phyloP scores from a whole-genome alignment of 2,113 vertebrate genomes.

The Chlorodrepanis virens region DNA sequence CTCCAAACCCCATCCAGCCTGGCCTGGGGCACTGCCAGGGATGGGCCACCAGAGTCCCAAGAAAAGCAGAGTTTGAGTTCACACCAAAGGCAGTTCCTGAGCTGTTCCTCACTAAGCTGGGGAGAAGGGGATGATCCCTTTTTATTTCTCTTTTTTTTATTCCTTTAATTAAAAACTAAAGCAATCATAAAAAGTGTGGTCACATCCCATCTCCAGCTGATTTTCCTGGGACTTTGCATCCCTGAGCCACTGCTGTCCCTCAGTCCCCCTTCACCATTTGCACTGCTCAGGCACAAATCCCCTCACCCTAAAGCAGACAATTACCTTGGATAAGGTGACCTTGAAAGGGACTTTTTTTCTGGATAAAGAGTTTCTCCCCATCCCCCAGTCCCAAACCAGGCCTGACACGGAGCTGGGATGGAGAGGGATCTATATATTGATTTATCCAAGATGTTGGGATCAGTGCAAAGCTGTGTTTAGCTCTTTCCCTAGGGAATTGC shows the following conservation, averaged over 20 bases:
- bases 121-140: neutral
- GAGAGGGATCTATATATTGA: neutral
- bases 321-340: neutral
- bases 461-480: neutral
- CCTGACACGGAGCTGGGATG: neutral
- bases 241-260: neutral
- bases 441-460: neutral
- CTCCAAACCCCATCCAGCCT: neutral
- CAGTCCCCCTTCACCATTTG: neutral
- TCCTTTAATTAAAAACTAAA: neutral
- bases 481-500: fast-evolving
- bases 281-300: neutral
- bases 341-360: neutral
- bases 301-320: neutral
- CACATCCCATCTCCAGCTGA: neutral
- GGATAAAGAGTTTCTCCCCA: neutral
- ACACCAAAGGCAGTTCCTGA: neutral
- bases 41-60: neutral
- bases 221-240: neutral
- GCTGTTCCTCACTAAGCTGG: fast-evolving
- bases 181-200: neutral
- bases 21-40: neutral
- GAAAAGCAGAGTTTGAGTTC: neutral
- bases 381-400: neutral
- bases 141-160: neutral